A percentile compares a stretch with the other conserved stretches of the same genome.
phyloP scores from a whole-genome alignment of 1,140 invertebrate genomes.

The Melitaea cinxia region DNA sequence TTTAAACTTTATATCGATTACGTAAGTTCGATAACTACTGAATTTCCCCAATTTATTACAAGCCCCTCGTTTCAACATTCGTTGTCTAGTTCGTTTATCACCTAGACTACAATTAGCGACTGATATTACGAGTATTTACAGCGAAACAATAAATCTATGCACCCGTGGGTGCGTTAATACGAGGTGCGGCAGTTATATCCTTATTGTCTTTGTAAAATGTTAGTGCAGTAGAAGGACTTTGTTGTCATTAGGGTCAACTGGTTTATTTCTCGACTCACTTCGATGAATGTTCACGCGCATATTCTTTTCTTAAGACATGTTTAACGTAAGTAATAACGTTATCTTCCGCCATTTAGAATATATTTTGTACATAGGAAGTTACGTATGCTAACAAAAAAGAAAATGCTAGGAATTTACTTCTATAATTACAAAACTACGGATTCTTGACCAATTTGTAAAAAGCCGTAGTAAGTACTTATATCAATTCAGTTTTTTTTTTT shows the following conservation, averaged over 20 bases:
- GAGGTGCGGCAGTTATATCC: constrained; percentile 33
- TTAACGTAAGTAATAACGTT: too few species aligned
- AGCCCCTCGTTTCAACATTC: not conserved
- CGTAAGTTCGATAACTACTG: too few species aligned
- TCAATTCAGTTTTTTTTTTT: too few species aligned
- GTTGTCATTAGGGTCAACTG: constrained; percentile 61
- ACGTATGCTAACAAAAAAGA: too few species aligned
- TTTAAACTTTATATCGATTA: too few species aligned
- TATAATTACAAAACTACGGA: too few species aligned
- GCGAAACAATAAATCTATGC: constrained; percentile 35
- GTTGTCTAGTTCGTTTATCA: not conserved
- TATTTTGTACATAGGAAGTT: too few species aligned
- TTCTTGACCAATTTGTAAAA: too few species aligned
- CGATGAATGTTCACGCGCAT: constrained; percentile 8
- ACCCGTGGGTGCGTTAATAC: constrained; percentile 23
- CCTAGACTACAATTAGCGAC: constrained; percentile 7
- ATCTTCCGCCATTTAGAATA: too few species aligned
- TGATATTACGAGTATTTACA: constrained; percentile 24
- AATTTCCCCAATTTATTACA: not conserved
- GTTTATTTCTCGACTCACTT: not conserved
- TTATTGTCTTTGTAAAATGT: constrained; percentile 40
- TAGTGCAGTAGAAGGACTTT: constrained; percentile 47
- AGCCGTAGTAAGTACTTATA: too few species aligned
- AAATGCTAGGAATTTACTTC: too few species aligned
- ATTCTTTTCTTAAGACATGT: not conserved